Evolutionary conservation across 2,888 invertebrate genomes (phyloP).

Genomic region (Plebejus argus): DNA sequence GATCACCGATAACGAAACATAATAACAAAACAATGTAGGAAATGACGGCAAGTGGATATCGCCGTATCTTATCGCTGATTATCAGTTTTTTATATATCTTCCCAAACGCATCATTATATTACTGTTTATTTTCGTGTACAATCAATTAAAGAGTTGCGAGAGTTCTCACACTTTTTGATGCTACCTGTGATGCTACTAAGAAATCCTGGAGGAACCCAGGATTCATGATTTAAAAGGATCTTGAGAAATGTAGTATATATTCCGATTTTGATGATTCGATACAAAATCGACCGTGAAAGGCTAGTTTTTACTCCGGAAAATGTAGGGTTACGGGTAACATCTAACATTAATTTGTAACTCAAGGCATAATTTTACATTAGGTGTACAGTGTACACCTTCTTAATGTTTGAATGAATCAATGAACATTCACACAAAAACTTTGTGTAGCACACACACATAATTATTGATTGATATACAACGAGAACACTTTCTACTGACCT

Average conservation of each 20-base stretch:
- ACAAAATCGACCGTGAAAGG: too few relatives aligned
- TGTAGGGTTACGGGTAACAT: too few relatives aligned
- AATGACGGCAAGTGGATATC: neutral
- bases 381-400: too few relatives aligned
- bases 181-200: too few relatives aligned
- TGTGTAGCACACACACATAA: neutral
- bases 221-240: too few relatives aligned
- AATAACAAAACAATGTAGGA: neutral
- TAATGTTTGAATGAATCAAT: neutral
- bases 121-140: neutral
- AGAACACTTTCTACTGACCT: conserved; percentile 22
- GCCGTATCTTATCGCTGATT: neutral
- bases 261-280: too few relatives aligned
- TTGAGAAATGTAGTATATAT: too few relatives aligned
- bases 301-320: too few relatives aligned
- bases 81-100: neutral
- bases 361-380: too few relatives aligned
- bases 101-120: neutral
- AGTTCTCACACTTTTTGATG: neutral
- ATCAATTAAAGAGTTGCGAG: neutral
- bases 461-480: neutral
- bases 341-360: too few relatives aligned
- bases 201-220: neutral
- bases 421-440: neutral
- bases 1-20: conserved; percentile 1